Base-by-base conservation (phyloP, 2,888 invertebrate genomes). In the Mystacides longicornis region DNA sequence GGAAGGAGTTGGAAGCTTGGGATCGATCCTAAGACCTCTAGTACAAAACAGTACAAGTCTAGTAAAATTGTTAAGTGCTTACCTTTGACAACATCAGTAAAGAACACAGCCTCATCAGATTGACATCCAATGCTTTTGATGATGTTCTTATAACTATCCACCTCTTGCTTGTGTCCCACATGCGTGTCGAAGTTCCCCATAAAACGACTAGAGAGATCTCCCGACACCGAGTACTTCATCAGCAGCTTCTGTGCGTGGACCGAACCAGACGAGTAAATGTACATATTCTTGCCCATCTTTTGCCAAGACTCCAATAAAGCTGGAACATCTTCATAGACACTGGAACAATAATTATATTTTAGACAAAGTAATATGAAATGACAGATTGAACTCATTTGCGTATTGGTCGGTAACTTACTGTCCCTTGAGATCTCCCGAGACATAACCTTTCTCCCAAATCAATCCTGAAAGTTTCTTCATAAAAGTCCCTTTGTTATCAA, bases 231-330 rank as follows among this genome's bases (percentile, higher is more conserved):
- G 69, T 91, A 78, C 0, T 79, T 78, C 69, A 96, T 94, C 2
- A 96, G 78, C 9, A 95, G 77, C 67, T 92, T 89, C 70, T 97
- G 97, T 14, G 95, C 90, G 64, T 88, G 86, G 1, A 92, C 83
- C 54, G 93, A 93, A 48, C 95, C 96, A 22, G 94, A 94, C 0
- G 96, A 96, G 70, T 91, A 97, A 59, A 95, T 85, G 67, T 85
- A 93, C 49, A 96, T 75, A 61, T 81, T 81, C 31, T 81, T 80
- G 11, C 85, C 87, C 14, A 77, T 71, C 2, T 81, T 75, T 2
- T 79, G 79, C 87, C 94, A 89, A 57, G 78, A 73, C 66, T 87
- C 79, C 48, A 97, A 76, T 1, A 87, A 85, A 16, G 78, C 75
- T 0, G 82, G 78, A 0, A 95, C 94, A 72, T 97, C 97, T 9